Conservation (phyloP, 2,797 vertebrate species). For the Melanotaenia boesemani region DNA sequence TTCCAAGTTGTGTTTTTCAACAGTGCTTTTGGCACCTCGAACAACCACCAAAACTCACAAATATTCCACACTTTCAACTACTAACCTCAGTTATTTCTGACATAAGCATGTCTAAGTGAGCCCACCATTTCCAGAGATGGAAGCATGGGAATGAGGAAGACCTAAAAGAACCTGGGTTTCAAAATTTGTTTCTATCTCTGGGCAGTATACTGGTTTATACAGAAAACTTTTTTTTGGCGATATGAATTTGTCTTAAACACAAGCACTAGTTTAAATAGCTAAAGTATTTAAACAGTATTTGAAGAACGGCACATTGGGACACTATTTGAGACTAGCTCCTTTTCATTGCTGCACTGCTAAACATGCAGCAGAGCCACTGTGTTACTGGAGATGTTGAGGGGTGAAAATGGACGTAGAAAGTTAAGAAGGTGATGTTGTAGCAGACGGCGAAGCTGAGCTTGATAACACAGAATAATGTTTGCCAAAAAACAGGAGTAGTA, state of each 20-base stretch:
- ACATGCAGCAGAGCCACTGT: not conserved
- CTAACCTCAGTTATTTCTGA: not conserved
- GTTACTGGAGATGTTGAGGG: not conserved
- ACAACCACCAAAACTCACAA: conserved; percentile 1
- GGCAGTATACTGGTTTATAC: too few relatives aligned
- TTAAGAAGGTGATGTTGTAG: not conserved
- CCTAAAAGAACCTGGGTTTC: not conserved
- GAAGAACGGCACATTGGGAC: not conserved
- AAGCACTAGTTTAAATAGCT: too few relatives aligned
- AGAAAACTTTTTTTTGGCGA: too few relatives aligned
- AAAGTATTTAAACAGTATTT: too few relatives aligned
- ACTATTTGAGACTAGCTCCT: too few relatives aligned
- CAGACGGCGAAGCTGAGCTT: not conserved
- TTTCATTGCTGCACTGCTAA: not conserved
- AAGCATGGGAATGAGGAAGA: not conserved
- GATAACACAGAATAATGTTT: too few relatives aligned
- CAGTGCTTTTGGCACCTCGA: conserved; percentile 1
- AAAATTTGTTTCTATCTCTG: not conserved
- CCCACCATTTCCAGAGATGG: not conserved
- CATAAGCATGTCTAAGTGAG: not conserved
- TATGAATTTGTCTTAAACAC: too few relatives aligned
- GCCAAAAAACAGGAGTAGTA: too few relatives aligned
- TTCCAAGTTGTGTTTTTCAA: not conserved
- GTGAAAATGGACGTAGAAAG: not conserved
- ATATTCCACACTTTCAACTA: not conserved